Evolutionary conservation across 2,797 vertebrate species (phyloP), one percentile per base, ranked within the genome.

Genomic region (Loriculus beryllinus): DNA sequence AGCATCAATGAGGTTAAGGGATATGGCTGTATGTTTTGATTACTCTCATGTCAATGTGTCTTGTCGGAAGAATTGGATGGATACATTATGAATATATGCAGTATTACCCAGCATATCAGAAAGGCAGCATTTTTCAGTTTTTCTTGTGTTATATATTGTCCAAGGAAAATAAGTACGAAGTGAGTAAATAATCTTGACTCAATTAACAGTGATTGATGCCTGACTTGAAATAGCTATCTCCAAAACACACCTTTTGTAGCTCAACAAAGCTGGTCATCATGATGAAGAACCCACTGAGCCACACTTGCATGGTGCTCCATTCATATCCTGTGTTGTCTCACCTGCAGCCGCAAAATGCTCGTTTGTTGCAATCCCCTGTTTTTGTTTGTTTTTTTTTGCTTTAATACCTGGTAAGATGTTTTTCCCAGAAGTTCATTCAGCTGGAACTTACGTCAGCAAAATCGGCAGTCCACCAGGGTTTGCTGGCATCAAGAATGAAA

Each of bases 1-100:
- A 2, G 77, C 86, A 93, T 91, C 42, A 94, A 2, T 39, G 80
- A 69, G 89, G 79, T 86, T 76, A 85, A 94, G 82, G 87, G 87
- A 42, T 75, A 47, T 3, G 16, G 45, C 49, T 81, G 39, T 78
- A 51, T 64, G 45, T 86, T 95, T 88, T 94, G 47, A 67, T 85
- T 82, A 45, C 84, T 91, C 28, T 87, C 40, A 37, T 8, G 1
- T 76, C 89, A 86, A 0, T 33, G 59, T 7, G 5, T 57, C 68
- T 96, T 60, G 16, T 70, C 47, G 88, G 81, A 56, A 48, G 86
- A 92, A 62, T 14, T 82, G 25, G 3, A n/a, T 74, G 64, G 25
- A 8, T 70, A 7, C 39, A 2, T 81, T 39, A 28, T 76, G 49
- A 91, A 86, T 31, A 25, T 12, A 5, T 40, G 25, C 23, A 52